Percentiles rank a stretch among this genome's conserved stretches.
These are phyloP conservation scores for Anoplophora glabripennis DNA, from an alignment of 1,140 invertebrate genomes.

Conservation along the genomic window DNA sequence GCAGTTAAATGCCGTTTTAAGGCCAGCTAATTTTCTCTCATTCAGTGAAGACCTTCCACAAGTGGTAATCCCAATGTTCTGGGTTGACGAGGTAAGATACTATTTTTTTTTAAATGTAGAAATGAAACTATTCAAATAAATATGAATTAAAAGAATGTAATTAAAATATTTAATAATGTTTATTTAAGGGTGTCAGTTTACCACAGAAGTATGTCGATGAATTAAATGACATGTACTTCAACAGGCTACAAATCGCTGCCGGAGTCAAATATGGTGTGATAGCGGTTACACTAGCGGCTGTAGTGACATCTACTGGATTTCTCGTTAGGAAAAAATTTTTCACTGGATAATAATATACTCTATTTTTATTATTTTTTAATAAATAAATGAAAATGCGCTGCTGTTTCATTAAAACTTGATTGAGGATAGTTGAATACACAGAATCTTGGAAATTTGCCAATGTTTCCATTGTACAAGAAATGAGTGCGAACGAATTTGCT, in stretches of 20 bases:
- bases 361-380: not conserved
- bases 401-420: not conserved
- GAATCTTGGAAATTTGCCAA: too few species aligned
- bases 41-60: constrained; percentile 19
- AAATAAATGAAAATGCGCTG: not conserved
- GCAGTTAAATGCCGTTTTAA: constrained; percentile 34
- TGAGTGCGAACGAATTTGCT: too few species aligned
- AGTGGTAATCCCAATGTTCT: constrained; percentile 32
- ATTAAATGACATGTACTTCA: constrained; percentile 27
- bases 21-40: constrained; percentile 10
- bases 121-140: not conserved
- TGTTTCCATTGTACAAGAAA: too few species aligned
- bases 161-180: constrained; percentile 13
- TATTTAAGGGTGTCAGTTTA: constrained; percentile 28
- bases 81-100: constrained; percentile 35
- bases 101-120: constrained; percentile 1
- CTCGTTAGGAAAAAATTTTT: constrained; percentile 1
- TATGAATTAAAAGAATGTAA: constrained; percentile 4
- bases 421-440: too few species aligned
- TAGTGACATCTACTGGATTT: not conserved
- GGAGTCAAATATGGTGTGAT: constrained; percentile 23
- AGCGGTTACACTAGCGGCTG: constrained; percentile 6
- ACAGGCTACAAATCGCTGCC: constrained; percentile 18
- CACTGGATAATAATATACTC: not conserved
- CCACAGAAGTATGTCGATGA: constrained; percentile 28